These are phyloP conservation scores for Stramonita haemastoma DNA, from an alignment of 2,888 invertebrate species.

Conservation along the genomic window DNA sequence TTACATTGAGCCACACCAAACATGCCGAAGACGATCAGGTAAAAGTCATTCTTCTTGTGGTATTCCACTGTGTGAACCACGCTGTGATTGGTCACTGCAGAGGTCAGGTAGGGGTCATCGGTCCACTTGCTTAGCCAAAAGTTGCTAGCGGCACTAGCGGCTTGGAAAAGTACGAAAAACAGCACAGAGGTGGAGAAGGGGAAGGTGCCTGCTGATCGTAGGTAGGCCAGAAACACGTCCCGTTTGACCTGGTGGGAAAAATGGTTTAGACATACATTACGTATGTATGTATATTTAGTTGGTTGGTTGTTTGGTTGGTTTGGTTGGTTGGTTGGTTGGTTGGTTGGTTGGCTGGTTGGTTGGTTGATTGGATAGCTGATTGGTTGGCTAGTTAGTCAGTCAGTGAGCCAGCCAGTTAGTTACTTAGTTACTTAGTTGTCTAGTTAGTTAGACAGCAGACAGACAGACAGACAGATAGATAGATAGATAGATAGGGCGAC, in stretches of 20 bases:
- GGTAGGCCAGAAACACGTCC: slow-evolving; percentile 69
- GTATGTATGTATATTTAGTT: too few species aligned
- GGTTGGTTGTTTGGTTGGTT: too few species aligned
- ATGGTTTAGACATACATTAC: too few species aligned
- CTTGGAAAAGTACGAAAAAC: slow-evolving; percentile 51
- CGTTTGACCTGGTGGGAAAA: slow-evolving; percentile 71
- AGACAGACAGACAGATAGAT: too few species aligned
- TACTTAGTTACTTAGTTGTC: too few species aligned
- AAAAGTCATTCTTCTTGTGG: slow-evolving; percentile 59
- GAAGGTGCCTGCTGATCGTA: slow-evolving; percentile 58
- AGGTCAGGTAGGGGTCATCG: slow-evolving; percentile 45
- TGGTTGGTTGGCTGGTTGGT: too few species aligned
- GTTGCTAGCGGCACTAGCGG: slow-evolving; percentile 46
- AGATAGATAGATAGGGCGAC: too few species aligned
- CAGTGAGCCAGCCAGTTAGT: too few species aligned
- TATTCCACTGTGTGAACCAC: slow-evolving; percentile 38
- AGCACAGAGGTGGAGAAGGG: slow-evolving; percentile 44
- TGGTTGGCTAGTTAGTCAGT: too few species aligned
- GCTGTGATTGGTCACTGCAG: slow-evolving; percentile 46
- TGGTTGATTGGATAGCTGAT: too few species aligned
- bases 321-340: too few species aligned
- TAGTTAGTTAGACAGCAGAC: too few species aligned
- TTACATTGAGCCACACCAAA: slow-evolving; percentile 60
- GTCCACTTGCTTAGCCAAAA: slow-evolving; percentile 54
- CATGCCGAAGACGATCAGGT: slow-evolving; percentile 63